A percentile compares a stretch with the other conserved stretches of the same genome.
These are phyloP conservation scores for Hetaerina titia DNA, from an alignment of 2,888 invertebrate species.

Conservation along the genomic window DNA sequence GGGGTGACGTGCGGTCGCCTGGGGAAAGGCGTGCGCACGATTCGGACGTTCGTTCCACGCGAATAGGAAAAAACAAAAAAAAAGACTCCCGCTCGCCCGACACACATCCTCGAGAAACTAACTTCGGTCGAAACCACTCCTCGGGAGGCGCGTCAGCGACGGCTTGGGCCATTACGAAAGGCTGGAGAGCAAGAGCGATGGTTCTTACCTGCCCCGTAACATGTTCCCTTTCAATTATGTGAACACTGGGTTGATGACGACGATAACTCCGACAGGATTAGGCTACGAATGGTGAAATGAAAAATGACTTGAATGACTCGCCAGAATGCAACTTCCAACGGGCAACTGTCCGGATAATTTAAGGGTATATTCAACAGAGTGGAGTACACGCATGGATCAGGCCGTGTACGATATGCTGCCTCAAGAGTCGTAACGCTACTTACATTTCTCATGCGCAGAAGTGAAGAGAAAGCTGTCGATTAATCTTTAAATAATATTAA, in stretches of 20 bases:
- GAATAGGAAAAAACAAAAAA: not conserved
- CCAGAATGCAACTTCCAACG: not conserved
- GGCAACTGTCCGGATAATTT: not conserved
- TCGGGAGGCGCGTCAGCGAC: not conserved
- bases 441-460: too few species aligned
- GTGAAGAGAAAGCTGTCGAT: too few species aligned
- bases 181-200: not conserved
- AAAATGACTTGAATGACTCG: not conserved
- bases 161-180: not conserved
- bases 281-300: not conserved
- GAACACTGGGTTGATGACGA: not conserved
- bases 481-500: too few species aligned
- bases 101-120: not conserved
- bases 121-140: not conserved
- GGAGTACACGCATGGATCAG: not conserved
- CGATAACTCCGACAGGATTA: not conserved
- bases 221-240: constrained; percentile 16
- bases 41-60: not conserved
- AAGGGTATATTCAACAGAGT: not conserved
- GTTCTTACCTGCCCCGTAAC: not conserved
- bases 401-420: not conserved
- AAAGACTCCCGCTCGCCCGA: not conserved
- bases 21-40: not conserved
- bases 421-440: too few species aligned
- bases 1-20: not conserved